Evolutionary conservation across 2,888 invertebrate species (phyloP).

Genomic region (Pharmacophagus antenor): DNA sequence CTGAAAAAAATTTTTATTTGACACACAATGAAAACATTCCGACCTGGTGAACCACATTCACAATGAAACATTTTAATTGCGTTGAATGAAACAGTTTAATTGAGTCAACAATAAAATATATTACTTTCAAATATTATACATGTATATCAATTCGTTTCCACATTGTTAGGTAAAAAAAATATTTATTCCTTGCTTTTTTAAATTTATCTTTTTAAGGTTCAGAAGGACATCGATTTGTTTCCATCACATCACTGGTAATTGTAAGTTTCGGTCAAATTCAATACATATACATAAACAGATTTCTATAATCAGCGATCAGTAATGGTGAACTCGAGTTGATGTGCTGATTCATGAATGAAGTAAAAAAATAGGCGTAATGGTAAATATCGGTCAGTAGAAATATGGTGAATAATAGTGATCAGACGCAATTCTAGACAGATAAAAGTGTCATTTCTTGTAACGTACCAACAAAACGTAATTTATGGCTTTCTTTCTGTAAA

Average conservation of each 20-base stretch:
- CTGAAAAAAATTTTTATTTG: neutral
- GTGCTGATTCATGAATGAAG: too few relatives aligned
- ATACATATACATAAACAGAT: too few relatives aligned
- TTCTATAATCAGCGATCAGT: too few relatives aligned
- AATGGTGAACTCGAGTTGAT: too few relatives aligned
- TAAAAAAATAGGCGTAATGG: too few relatives aligned
- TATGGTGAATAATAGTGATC: neutral
- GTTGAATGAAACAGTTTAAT: neutral
- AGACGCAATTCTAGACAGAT: too few relatives aligned
- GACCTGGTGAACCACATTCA: slow-evolving; percentile 1
- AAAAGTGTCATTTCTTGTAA: neutral
- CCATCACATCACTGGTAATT: too few relatives aligned
- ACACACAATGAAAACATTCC: slow-evolving; percentile 2
- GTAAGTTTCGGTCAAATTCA: too few relatives aligned
- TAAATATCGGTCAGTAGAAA: too few relatives aligned
- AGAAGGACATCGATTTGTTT: too few relatives aligned
- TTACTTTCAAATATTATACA: neutral
- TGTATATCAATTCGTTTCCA: neutral
- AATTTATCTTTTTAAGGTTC: too few relatives aligned
- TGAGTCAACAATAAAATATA: neutral
- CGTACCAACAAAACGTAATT: neutral
- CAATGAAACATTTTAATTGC: slow-evolving; percentile 2
- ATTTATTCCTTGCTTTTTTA: too few relatives aligned
- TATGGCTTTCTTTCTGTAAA: neutral
- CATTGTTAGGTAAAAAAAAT: neutral